Percentiles rank a stretch among this genome's conserved stretches.
These are phyloP conservation scores for Archips crataeganus DNA, from an alignment of 2,888 invertebrate species.

Conservation along the genomic window DNA sequence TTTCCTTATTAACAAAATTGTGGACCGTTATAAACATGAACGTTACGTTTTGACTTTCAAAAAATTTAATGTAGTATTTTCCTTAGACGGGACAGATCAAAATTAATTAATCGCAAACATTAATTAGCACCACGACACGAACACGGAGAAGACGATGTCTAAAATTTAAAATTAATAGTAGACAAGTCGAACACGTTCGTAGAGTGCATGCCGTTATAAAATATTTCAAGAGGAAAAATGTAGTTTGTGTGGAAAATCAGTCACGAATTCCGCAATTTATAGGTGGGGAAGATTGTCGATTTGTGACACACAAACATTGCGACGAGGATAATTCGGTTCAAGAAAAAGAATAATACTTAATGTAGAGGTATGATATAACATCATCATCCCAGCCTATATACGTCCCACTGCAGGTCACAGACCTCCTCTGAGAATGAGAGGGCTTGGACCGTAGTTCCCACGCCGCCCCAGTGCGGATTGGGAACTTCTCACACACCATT, in stretches of 20 bases:
- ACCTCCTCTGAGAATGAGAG: too few species aligned
- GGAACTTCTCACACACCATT: too few species aligned
- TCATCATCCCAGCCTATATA: too few species aligned
- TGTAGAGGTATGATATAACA: too few species aligned
- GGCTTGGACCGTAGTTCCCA: too few species aligned
- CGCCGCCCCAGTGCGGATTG: too few species aligned
- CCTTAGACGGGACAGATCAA: neutral
- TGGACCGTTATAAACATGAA: too few species aligned
- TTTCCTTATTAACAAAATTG: too few species aligned
- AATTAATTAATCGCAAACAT: neutral
- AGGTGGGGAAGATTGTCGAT: neutral
- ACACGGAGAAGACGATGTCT: neutral
- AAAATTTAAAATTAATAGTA: neutral
- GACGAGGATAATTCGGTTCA: neutral
- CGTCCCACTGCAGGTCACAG: too few species aligned
- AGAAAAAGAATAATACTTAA: neutral
- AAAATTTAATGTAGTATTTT: neutral
- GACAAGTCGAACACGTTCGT: neutral
- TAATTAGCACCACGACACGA: neutral
- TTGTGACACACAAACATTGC: neutral
- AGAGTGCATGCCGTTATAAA: neutral
- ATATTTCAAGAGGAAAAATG: neutral
- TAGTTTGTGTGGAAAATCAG: neutral
- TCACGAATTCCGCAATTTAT: neutral
- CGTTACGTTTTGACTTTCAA: too few species aligned